phyloP scores from a whole-genome alignment of 2,888 invertebrate genomes.

The Geotrupes spiniger region DNA sequence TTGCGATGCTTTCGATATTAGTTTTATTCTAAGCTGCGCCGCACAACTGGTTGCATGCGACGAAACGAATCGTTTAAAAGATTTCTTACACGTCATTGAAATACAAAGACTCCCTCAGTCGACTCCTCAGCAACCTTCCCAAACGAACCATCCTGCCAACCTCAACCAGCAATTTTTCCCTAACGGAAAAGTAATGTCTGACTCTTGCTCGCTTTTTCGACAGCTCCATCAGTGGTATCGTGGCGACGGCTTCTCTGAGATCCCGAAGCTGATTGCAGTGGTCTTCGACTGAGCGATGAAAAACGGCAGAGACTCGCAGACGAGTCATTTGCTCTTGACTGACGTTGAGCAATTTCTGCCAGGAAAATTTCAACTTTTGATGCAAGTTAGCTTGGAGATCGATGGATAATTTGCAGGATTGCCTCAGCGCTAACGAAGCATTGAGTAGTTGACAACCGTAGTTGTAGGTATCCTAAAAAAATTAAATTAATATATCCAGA shows the following conservation, averaged over 20 bases:
- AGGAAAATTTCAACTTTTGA: conserved; percentile 61
- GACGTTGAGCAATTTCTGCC: conserved; percentile 66
- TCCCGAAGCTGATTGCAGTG: conserved; percentile 62
- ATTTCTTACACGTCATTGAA: conserved; percentile 21
- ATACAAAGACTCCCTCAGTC: conserved; percentile 62
- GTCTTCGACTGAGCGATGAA: conserved; percentile 67
- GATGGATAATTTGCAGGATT: conserved; percentile 65
- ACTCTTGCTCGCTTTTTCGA: conserved; percentile 50
- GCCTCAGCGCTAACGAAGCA: conserved; percentile 69
- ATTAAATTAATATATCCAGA: too few species aligned
- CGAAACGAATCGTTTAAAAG: not conserved
- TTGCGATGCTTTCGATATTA: too few species aligned
- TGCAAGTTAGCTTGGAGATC: conserved; percentile 58
- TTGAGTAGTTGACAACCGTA: conserved; percentile 77
- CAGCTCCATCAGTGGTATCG: conserved; percentile 49
- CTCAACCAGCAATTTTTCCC: conserved; percentile 66
- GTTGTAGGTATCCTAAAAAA: conserved; percentile 70
- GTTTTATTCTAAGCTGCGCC: too few species aligned
- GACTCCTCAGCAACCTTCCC: conserved; percentile 64
- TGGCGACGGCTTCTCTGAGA: conserved; percentile 57
- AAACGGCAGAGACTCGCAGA: conserved; percentile 71
- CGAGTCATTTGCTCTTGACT: conserved; percentile 75
- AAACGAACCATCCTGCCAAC: conserved; percentile 70
- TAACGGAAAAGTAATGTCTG: conserved; percentile 56
- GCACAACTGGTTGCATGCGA: too few species aligned